Evolutionary conservation across 2,113 vertebrate genomes (phyloP).

Genomic region (Ascaphus truei): DNA sequence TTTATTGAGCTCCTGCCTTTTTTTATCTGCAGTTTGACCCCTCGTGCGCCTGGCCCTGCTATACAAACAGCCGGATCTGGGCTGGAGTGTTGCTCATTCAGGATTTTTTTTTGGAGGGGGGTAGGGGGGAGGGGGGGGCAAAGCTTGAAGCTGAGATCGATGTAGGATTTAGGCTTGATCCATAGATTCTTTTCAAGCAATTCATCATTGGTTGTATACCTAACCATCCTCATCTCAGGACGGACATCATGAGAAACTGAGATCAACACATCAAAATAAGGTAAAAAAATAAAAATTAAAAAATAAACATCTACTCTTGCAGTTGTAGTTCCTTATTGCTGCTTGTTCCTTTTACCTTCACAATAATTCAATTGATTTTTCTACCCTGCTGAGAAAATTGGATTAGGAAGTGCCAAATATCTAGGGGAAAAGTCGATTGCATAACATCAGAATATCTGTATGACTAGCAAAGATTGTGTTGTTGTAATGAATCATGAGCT

Average conservation of each 20-base stretch:
- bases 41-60: neutral
- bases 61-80: neutral
- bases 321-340: neutral
- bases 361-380: neutral
- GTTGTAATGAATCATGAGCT: too few relatives aligned
- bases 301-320: too few relatives aligned
- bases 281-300: too few relatives aligned
- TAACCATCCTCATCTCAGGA: neutral
- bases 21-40: neutral
- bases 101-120: too few relatives aligned
- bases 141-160: neutral
- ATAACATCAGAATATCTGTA: neutral
- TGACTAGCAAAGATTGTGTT: too few relatives aligned
- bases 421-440: neutral
- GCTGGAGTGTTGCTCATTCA: slow-evolving; percentile 4
- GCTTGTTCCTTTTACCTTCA: neutral
- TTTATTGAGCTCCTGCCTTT: neutral
- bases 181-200: neutral
- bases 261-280: neutral
- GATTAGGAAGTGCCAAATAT: neutral
- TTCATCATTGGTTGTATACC: neutral
- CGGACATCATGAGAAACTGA: slow-evolving; percentile 9
- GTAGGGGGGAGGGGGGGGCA: neutral
- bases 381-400: neutral
- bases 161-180: too few relatives aligned